Percentiles rank a stretch among this genome's conserved stretches.
Conservation (phyloP, 1,140 invertebrate genomes). For the Centruroides vittatus region DNA sequence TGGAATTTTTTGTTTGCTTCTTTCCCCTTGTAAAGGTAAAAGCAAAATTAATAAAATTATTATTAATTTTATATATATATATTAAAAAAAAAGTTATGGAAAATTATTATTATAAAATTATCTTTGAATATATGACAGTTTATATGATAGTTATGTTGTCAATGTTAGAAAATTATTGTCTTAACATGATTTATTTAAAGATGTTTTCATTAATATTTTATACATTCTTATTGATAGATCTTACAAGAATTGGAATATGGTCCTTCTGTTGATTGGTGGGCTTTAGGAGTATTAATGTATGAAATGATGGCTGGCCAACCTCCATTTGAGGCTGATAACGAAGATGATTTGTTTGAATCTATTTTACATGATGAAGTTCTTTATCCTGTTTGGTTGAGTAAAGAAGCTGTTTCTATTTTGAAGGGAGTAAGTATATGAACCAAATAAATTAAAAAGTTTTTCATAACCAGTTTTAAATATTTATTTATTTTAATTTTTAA, state of each 20-base stretch:
- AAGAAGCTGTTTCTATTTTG: slow-evolving; percentile 91
- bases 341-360: slow-evolving; percentile 97
- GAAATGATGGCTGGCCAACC: slow-evolving; percentile 99
- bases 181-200: too few species aligned
- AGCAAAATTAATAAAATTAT: too few species aligned
- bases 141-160: too few species aligned
- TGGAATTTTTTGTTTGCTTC: too few species aligned
- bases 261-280: slow-evolving; percentile 92
- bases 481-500: background rate
- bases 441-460: background rate
- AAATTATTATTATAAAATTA: too few species aligned
- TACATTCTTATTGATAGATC: slow-evolving; percentile 34
- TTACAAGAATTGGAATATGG: slow-evolving; percentile 95
- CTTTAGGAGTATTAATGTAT: slow-evolving; percentile 95
- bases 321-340: slow-evolving; percentile 98
- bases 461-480: background rate
- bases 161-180: too few species aligned
- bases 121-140: too few species aligned
- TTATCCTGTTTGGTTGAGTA: slow-evolving; percentile 93
- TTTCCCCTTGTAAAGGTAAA: too few species aligned
- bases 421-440: slow-evolving; percentile 50
- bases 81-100: too few species aligned
- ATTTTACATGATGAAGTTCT: slow-evolving; percentile 97
- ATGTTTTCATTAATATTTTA: too few species aligned
- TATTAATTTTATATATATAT: too few species aligned